A percentile compares a stretch with the other conserved stretches of the same genome.
Conservation (phyloP, 64 coral and sea anemone genomes). For the Pachyseris speciosa region DNA sequence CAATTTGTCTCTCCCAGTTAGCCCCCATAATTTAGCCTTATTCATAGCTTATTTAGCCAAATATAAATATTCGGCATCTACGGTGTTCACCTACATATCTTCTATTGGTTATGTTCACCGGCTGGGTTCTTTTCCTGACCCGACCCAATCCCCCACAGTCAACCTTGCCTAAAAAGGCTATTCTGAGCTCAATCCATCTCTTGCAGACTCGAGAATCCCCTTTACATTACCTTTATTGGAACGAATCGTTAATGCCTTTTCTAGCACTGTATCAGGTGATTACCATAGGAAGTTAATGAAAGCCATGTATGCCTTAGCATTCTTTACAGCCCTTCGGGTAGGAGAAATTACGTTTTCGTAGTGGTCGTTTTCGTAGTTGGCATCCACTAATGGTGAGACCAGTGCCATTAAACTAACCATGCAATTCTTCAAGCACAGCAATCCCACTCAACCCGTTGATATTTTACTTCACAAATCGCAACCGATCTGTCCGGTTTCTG, state of each 20-base stretch:
- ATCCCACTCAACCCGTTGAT: slow-evolving; percentile 4
- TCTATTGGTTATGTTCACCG: not conserved
- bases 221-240: not conserved
- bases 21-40: not conserved
- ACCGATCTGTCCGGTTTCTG: slow-evolving; percentile 20
- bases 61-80: slow-evolving; percentile 1
- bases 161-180: slow-evolving; percentile 9
- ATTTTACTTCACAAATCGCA: not conserved
- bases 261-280: not conserved
- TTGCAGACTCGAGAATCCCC: not conserved
- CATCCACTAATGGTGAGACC: not conserved
- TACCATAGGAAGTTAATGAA: slow-evolving; percentile 6
- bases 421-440: slow-evolving; percentile 9
- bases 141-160: not conserved
- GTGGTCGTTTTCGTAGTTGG: not conserved
- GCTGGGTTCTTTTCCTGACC: not conserved
- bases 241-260: not conserved
- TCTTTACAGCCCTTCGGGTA: slow-evolving; percentile 1
- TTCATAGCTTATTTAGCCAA: slow-evolving; percentile 40
- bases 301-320: slow-evolving; percentile 15
- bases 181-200: not conserved
- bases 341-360: not conserved
- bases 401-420: slow-evolving; percentile 1
- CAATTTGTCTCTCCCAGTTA: slow-evolving; percentile 10
- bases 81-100: slow-evolving; percentile 30